These are phyloP conservation scores for Eptesicus fuscus DNA, from an alignment of 2,113 vertebrate genomes.

Conservation along the genomic window DNA sequence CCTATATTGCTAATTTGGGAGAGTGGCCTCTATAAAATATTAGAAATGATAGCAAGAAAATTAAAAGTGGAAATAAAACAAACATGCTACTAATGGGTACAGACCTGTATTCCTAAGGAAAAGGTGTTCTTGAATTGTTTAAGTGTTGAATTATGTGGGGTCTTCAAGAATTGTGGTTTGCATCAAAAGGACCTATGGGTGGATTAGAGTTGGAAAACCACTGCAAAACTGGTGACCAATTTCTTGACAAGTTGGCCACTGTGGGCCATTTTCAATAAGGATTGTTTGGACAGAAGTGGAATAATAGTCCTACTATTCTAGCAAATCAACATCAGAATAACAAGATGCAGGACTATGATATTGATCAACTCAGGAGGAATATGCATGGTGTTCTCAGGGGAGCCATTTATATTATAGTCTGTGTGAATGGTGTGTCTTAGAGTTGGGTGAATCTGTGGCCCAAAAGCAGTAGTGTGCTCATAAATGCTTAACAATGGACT, in stretches of 20 bases:
- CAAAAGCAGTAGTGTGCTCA: background rate
- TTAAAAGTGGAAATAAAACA: background rate
- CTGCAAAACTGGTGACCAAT: background rate
- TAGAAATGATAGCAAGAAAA: background rate
- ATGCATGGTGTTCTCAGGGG: background rate
- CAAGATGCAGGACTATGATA: background rate
- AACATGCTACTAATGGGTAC: background rate
- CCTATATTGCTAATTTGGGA: background rate
- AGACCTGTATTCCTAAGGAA: background rate
- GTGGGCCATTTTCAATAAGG: background rate
- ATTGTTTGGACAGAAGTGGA: background rate
- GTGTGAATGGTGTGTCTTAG: background rate
- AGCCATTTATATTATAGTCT: background rate
- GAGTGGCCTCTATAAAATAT: background rate
- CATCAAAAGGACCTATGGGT: background rate
- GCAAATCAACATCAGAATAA: background rate
- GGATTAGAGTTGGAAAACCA: background rate
- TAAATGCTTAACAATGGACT: background rate
- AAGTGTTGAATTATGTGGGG: background rate
- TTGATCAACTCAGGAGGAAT: background rate
- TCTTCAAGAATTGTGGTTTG: background rate
- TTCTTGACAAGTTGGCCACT: background rate
- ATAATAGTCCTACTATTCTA: background rate
- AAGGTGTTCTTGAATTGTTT: background rate
- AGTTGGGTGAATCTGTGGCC: background rate